Conservation (phyloP, 2,113 vertebrate species). For the Cyphomyrus discorhynchus region DNA sequence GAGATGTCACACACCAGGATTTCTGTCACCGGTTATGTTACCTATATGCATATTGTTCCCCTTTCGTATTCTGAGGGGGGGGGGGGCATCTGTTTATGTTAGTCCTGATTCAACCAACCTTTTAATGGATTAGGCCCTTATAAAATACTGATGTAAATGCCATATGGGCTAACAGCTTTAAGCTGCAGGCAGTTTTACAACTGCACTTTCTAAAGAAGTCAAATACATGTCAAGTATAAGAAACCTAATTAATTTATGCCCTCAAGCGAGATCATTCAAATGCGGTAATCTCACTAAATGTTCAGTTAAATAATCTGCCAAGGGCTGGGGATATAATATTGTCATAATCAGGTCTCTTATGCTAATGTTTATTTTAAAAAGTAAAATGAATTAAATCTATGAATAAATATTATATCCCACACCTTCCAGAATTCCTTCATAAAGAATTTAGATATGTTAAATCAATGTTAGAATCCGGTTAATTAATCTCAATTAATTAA, state of each 20-base stretch:
- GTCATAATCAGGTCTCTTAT: neutral
- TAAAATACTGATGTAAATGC: neutral
- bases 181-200: neutral
- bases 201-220: neutral
- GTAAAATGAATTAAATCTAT: neutral
- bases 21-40: neutral
- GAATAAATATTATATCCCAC: neutral
- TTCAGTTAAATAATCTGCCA: neutral
- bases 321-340: neutral
- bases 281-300: neutral
- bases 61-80: neutral
- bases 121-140: neutral
- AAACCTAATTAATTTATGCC: neutral
- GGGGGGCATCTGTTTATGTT: neutral
- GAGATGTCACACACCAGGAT: neutral
- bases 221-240: neutral
- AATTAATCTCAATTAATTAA: neutral
- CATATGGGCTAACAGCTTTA: neutral
- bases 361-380: neutral
- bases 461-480: neutral
- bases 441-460: neutral
- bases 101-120: neutral
- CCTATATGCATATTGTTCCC: neutral
- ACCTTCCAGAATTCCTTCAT: neutral
- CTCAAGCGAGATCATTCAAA: neutral